Base-by-base conservation (phyloP, 2,113 vertebrate genomes). In the Puntigrus tetrazona region DNA sequence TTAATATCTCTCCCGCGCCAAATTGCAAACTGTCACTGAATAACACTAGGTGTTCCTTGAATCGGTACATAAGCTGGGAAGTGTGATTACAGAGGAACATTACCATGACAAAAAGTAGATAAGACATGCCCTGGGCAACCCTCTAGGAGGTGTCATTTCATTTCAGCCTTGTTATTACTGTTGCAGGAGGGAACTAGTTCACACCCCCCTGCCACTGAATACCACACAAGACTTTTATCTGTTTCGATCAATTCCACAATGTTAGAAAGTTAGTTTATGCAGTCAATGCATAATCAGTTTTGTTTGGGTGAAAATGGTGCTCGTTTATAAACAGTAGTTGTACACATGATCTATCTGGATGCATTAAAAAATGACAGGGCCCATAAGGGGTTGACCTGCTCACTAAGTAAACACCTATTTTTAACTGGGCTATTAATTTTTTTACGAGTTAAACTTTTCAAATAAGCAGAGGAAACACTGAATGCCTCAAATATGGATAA, bases 71-170 rank as follows among this genome's bases (percentile, higher is more conserved):
- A 41, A 81, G 50, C 82, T 87, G 83, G 77, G 86, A 84, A 81
- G 72, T 80, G 81, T 85, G 83, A 85, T 82, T 82, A 82, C 83
- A 87, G 73, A 78, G 69, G 8, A 14, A 47, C 78, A 82, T 87
- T 87, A 85, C 27, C 73, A 73, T 74, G 50, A 85, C 73, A 85
- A 87, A 73, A 78, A 84, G 27, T 55, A 78, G 73, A 72, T 78
- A 85, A 85, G 78, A 57, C n/a, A 63, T 29, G 83, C 82, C 83
- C 55, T 38, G 22, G 77, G 82, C 57, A 63, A 59, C 59, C 16
- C 78, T 52, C 34, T 63, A 76, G 50, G 74, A 78, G 74, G 61
- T 65, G 80, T 55, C 83, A 85, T 82, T 78, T 82, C 22, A 76
- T 77, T 82, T 74, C 47, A 82, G 41, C 18, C n/a, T 76, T 57